Base-by-base conservation (phyloP, 1,140 invertebrate genomes). In the Drosophila orena region DNA sequence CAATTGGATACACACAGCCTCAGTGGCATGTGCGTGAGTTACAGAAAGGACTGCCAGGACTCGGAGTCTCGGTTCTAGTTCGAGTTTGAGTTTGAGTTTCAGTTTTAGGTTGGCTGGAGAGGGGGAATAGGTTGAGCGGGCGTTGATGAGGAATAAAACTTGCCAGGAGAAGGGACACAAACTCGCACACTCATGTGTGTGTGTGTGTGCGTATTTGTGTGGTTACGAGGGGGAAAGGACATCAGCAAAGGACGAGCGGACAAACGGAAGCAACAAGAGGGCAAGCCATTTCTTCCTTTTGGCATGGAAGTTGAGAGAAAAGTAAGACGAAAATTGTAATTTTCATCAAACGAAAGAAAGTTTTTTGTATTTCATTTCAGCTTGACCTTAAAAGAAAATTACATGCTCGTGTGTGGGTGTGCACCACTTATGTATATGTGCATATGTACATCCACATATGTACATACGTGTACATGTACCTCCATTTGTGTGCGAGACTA, bases 291-390 rank as follows among this genome's bases (percentile, higher is more conserved):
- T 70, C 54, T 70, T 69, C 50, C 58, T 61, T 79, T 79, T 65
- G 65, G 64, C 69, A 89, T 66, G 79, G 77, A 88, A 86, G 83
- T 86, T 86, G 70, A 86, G 83, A 89, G 80, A 84, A 89, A 89
- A 84, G 79, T 84, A 80, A 90, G 77, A 79, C 62, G 66, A 90
- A 90, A 89, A 89, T 90, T 90, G 85, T 85, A 89, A 89, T 89
- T 89, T 89, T 90, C 79, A 90, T 90, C 85, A 75, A 69, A 76
- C 79, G 46, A 71, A 68, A 70, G 60, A 38, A 69, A 73, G 77
- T 64, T 76, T 86, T 81, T 79, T 79, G 66, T 70, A 81, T 81
- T 88, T 89, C 78, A 81, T 83, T 89, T 44, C 68, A 54, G 80
- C 68, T 79, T 88, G 81, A 88, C 77, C 83, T 86, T 81, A 81